Evolutionary conservation across 2,113 vertebrate genomes (phyloP), one percentile per base, ranked within the genome.

Genomic region (rabbit (Oryctolagus cuniculus)): DNA sequence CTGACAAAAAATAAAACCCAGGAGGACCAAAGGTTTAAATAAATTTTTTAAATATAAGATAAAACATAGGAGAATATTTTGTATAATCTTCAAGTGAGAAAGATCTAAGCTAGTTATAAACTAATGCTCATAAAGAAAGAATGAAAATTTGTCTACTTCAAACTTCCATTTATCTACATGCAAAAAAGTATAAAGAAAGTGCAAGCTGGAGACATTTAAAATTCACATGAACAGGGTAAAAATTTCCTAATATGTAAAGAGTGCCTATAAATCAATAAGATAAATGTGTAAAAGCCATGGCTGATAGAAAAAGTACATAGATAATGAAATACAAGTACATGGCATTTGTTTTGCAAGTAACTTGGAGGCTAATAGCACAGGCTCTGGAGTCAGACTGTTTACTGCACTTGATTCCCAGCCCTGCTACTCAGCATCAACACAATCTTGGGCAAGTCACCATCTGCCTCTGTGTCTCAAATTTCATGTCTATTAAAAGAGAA

Each of bases 1-100:
- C 53, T 87, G 10, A 91, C 58, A 27, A 25, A 91, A 96, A 86
- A 89, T 86, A 78, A 85, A 94, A 85, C 51, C 51, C n/a, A 72
- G 27, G 90, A 77, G 19, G 36, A 78, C 53, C 38, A 64, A 85
- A 86, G 29, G 10, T 69, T 85, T 94, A 91, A 91, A 75, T 4
- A 24, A 92, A 95, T 93, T 63, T 70, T 51, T 24, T 94, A 94
- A 88, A 29, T 51, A 53, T 1, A 73, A 93, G 36, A 67, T 34
- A 85, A 92, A 77, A 79, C 3, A 53, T 7, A 31, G 1, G 17
- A 73, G 69, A 38, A 87, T 86, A 84, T 74, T 93, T 58, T 84
- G 73, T 74, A 66, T 83, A 69, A 81, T 74, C 77, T 80, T 49
- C 24, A 36, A 84, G n/a, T 58, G 19, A 95, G 31, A 25, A 96